phyloP scores from a whole-genome alignment of 2,797 vertebrate species.

The Eulemur albifrons region DNA sequence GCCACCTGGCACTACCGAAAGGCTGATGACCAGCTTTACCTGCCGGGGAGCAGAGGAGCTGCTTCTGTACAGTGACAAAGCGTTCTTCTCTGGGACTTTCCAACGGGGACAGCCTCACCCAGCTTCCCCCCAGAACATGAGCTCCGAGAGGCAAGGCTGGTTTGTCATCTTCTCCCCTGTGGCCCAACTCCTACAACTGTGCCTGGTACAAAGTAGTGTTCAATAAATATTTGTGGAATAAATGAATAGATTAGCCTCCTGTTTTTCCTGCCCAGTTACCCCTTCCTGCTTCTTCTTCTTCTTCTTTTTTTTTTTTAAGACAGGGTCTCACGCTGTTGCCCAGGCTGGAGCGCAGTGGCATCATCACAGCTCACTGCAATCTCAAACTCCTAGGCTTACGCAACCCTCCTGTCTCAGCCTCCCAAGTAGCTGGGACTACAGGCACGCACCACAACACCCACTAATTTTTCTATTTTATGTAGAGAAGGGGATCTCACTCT shows the following conservation, averaged over 20 bases:
- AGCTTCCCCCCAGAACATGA: neutral
- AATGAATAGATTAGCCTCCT: neutral
- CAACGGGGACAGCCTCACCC: neutral
- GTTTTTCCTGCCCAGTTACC: neutral
- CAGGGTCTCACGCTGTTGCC: neutral
- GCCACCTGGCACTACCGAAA: neutral
- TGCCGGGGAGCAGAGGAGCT: neutral
- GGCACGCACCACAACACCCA: neutral
- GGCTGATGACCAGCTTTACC: neutral
- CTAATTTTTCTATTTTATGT: neutral
- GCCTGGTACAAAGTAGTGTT: neutral
- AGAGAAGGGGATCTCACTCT: neutral
- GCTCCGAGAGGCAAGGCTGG: neutral
- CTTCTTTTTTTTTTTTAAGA: neutral
- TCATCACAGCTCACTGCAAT: neutral
- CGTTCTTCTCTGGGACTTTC: neutral
- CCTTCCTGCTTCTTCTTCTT: neutral
- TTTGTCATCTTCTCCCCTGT: neutral
- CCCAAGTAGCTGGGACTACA: neutral
- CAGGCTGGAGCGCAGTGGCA: neutral
- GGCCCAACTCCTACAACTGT: neutral
- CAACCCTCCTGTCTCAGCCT: neutral
- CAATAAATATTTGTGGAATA: neutral
- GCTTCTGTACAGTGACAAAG: neutral
- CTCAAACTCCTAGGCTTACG: neutral